Conservation (phyloP, 1,140 invertebrate genomes). For the Diorhabda carinulata region DNA sequence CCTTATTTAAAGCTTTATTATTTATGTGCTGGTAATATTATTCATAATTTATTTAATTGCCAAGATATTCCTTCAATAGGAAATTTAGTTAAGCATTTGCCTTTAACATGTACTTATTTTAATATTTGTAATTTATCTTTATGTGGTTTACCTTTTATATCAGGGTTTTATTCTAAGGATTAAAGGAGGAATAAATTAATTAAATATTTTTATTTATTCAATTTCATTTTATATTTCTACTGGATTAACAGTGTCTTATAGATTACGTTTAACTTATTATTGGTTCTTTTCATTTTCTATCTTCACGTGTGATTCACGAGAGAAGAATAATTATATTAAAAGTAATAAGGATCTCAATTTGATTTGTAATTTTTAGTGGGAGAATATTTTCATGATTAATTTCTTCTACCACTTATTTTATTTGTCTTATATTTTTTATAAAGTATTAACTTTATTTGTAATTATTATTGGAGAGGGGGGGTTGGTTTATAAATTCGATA, state of each 20-base stretch:
- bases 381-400: slow-evolving; percentile 49
- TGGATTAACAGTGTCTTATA: slow-evolving; percentile 55
- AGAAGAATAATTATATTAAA: slow-evolving; percentile 50
- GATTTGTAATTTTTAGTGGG: slow-evolving; percentile 51
- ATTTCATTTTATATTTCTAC: slow-evolving; percentile 52
- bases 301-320: slow-evolving; percentile 49
- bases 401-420: slow-evolving; percentile 50
- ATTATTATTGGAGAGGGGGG: too few species aligned
- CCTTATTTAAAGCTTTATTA: slow-evolving; percentile 62
- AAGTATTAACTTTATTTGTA: too few species aligned
- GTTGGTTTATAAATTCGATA: too few species aligned
- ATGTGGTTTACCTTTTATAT: slow-evolving; percentile 56
- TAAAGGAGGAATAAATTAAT: slow-evolving; percentile 50
- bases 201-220: slow-evolving; percentile 53
- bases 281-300: slow-evolving; percentile 50
- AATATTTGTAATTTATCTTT: slow-evolving; percentile 53
- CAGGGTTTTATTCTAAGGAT: slow-evolving; percentile 64
- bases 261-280: slow-evolving; percentile 55
- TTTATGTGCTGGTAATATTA: slow-evolving; percentile 60
- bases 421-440: slow-evolving; percentile 50
- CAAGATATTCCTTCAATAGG: slow-evolving; percentile 63
- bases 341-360: slow-evolving; percentile 52
- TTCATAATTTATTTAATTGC: slow-evolving; percentile 57
- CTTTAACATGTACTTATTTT: slow-evolving; percentile 50
- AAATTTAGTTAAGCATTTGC: slow-evolving; percentile 44